Base-by-base conservation (phyloP, 1,140 invertebrate species). In the Paralvinella palmiformis region DNA sequence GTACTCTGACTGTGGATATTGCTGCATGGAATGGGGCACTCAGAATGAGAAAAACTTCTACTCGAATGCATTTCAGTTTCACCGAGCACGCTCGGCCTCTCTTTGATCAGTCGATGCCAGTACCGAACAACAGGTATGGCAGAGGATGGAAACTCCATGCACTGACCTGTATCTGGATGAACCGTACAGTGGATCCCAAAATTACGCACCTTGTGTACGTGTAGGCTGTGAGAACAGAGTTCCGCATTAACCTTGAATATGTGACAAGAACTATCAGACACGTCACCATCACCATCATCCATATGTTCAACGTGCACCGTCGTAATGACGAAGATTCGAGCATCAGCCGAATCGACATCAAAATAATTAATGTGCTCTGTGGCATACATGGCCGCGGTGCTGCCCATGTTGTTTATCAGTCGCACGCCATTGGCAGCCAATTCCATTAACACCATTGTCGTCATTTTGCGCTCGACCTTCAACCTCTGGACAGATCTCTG, bases 171-270 rank as follows among this genome's bases (percentile, higher is more conserved):
- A 24, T 67, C 86, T 59, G 85, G 80, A 60, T 79, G 73, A 3
- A 73, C 65, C 1, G 88, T 89, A 73, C 91, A 93, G n/a, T 83
- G 81, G 50, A 93, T 85, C 70, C 87, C 86, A 80, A 93, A 93
- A 63, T 85, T 85, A 66, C 86, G 85, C 1, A 91, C 91, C 76
- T 88, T 85, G n/a, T 83, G 79, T 29, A 84, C 78, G 82, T 96
- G 94, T 35, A 88, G 85, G 37, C 84, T 83, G 76, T 95, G 76
- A 45, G 79, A 72, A 0, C 87, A 85, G 44, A 92, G 80, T 73
- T 91, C 88, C 0, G 90, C 87, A 73, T 96, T 91, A 17, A 95
- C 89, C 66, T 91, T 92, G 77, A 98, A 98, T 0, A 96, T 91
- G 79, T 98, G 94, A 75, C 94, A 96, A 41, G 92, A 94, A 74